Percentiles rank a stretch among this genome's conserved stretches.
These are phyloP conservation scores for Coracopsis vasa DNA, from an alignment of 2,113 vertebrate genomes.

Conservation along the genomic window DNA sequence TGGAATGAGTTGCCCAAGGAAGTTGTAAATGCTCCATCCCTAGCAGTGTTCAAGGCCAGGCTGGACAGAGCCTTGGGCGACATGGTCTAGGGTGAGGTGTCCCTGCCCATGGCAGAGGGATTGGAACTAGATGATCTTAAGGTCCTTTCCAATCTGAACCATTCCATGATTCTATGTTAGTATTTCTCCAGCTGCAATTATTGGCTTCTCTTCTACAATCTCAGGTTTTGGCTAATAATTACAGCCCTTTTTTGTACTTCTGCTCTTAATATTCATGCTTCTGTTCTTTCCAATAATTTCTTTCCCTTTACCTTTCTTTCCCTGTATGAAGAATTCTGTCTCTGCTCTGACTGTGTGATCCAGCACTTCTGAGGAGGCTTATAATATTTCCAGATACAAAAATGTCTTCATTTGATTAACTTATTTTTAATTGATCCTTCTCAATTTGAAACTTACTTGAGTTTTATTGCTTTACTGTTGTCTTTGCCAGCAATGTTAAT, in stretches of 20 bases:
- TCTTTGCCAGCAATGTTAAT: not conserved
- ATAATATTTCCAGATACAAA: not conserved
- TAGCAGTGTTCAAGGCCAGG: not conserved
- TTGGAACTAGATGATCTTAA: not conserved
- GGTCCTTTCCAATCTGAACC: not conserved
- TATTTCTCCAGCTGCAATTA: not conserved
- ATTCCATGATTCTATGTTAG: not conserved
- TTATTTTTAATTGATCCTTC: not conserved
- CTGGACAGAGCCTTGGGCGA: not conserved
- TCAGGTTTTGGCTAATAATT: not conserved
- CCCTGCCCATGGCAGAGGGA: not conserved
- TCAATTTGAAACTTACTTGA: not conserved
- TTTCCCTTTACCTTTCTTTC: not conserved
- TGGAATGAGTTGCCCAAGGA: not conserved
- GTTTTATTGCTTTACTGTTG: not conserved
- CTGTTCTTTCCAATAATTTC: not conserved
- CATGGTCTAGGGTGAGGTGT: not conserved
- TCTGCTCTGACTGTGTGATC: not conserved
- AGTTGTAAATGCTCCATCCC: not conserved
- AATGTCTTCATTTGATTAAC: not conserved
- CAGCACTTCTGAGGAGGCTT: not conserved
- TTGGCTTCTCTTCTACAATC: not conserved
- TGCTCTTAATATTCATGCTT: not conserved
- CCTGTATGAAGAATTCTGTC: not conserved
- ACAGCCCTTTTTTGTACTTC: not conserved